Base-by-base conservation (phyloP, 2,113 vertebrate genomes). In the Heteronetta atricapilla region DNA sequence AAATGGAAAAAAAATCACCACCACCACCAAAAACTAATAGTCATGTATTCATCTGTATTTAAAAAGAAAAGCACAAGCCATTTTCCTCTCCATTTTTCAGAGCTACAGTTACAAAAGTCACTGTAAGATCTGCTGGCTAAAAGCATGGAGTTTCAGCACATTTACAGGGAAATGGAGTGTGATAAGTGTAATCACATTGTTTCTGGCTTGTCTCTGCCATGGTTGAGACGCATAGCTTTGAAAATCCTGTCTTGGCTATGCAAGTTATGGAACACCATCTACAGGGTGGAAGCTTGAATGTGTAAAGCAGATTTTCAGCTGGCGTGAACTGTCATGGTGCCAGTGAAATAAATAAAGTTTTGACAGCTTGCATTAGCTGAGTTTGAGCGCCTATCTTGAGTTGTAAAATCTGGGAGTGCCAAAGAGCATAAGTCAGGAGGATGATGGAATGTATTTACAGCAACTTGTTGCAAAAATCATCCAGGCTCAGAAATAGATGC, bases 251-350 rank as follows among this genome's bases (percentile, higher is more conserved):
- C 48, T 55, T 34, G n/a, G 33, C 19, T 52, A 7, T 42, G 58
- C 36, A 86, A 68, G 34, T 69, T 66, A 50, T 38, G 58, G 83
- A 83, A 83, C n/a, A 59, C 44, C 55, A 67, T 75, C 70, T 29
- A n/a, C 46, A 28, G 8, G 55, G 31, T 74, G 55, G 73, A 78
- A 86, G 38, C 21, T 66, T 0, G 0, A 80, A 89, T 52, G 59
- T 58, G 73, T 75, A 91, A 77, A 94, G 55, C 55, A 87, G 75
- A 60, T 85, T 88, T 93, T 95, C 46, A 74, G n/a, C 63, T 90
- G 84, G 48, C 68, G 60, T 82, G 74, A 94, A 69, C 38, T 74
- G n/a, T 66, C 50, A 26, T 42, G 33, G 8, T 77, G 46, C 29
- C 67, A 58, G 55, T 16, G 55, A 88, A 86, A 91, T 53, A 82